phyloP scores from a whole-genome alignment of 64 coral and sea anemone genomes.

The Pachyseris speciosa region DNA sequence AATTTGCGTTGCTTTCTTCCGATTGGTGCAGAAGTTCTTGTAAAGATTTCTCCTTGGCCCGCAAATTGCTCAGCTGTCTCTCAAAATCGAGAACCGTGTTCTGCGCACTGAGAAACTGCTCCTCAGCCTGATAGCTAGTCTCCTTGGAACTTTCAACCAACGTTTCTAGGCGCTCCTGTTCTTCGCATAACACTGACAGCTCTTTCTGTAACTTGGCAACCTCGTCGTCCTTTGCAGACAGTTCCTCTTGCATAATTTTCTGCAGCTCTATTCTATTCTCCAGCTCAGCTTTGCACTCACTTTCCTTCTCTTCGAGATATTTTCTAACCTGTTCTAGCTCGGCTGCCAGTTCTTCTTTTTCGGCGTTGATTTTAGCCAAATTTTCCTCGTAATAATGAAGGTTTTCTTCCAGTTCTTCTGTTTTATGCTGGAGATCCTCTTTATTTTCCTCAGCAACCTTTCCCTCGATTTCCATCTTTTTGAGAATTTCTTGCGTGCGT shows the following conservation, averaged over 20 bases:
- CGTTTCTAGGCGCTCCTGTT: slow-evolving; percentile 24
- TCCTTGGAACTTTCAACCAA: neutral
- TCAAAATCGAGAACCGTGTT: slow-evolving; percentile 7
- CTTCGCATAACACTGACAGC: slow-evolving; percentile 34
- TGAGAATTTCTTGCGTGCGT: neutral
- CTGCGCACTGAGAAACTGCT: slow-evolving; percentile 45
- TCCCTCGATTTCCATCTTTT: neutral
- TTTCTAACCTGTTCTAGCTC: slow-evolving; percentile 57
- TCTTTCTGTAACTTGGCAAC: slow-evolving; percentile 77
- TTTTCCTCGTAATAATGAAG: slow-evolving; percentile 36
- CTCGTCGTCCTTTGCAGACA: slow-evolving; percentile 67
- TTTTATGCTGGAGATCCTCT: slow-evolving; percentile 27
- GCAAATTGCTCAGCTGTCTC: neutral
- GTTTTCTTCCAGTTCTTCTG: slow-evolving; percentile 50
- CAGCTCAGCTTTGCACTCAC: neutral
- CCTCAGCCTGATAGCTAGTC: neutral
- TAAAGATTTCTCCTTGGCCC: slow-evolving; percentile 1
- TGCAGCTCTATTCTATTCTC: slow-evolving; percentile 11
- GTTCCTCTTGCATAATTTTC: slow-evolving; percentile 60
- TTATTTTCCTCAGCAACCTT: neutral
- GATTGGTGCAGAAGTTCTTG: slow-evolving; percentile 23
- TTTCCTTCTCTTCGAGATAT: slow-evolving; percentile 7
- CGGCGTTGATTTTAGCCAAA: slow-evolving; percentile 24
- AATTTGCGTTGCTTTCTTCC: slow-evolving; percentile 3
- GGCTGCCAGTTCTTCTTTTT: slow-evolving; percentile 54